phyloP scores from a whole-genome alignment of 2,888 invertebrate genomes.

The Eledona agricola region DNA sequence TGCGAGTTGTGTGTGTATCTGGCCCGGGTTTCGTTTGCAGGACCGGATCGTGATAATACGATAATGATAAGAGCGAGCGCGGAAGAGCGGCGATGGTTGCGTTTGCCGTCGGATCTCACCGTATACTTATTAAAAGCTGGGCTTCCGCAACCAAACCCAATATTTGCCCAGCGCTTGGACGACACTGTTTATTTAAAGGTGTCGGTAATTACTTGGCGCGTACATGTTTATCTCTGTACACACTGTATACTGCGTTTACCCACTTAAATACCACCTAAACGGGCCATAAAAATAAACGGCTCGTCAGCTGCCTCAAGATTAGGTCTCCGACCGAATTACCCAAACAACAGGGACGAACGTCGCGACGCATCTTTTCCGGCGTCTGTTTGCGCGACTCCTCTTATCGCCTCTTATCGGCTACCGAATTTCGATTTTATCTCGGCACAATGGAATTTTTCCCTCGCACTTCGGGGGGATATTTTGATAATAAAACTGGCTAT shows the following conservation, averaged over 20 bases:
- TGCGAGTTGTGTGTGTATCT: background rate
- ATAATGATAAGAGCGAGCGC: slow-evolving; percentile 40
- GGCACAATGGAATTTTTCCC: slow-evolving; percentile 33
- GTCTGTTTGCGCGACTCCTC: too few relatives aligned
- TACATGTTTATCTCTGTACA: slow-evolving; percentile 57
- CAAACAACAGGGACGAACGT: too few relatives aligned
- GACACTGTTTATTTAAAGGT: slow-evolving; percentile 59
- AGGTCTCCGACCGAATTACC: slow-evolving; percentile 35
- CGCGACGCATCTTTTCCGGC: too few relatives aligned
- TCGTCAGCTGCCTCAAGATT: slow-evolving; percentile 47
- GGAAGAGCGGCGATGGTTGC: slow-evolving; percentile 20
- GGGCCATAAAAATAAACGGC: slow-evolving; percentile 52
- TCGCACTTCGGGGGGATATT: too few relatives aligned
- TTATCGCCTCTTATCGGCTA: too few relatives aligned
- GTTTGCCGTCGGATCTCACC: slow-evolving; percentile 26
- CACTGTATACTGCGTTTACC: slow-evolving; percentile 49
- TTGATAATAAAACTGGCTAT: slow-evolving; percentile 32
- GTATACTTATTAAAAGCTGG: slow-evolving; percentile 23
- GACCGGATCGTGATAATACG: slow-evolving; percentile 16
- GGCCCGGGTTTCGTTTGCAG: slow-evolving; percentile 5
- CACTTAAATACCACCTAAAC: slow-evolving; percentile 52
- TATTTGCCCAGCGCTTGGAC: slow-evolving; percentile 51
- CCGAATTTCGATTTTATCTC: slow-evolving; percentile 29
- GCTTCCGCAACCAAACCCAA: slow-evolving; percentile 43
- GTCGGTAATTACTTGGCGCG: slow-evolving; percentile 59